Conservation (phyloP, 2,797 vertebrate species). For the Molossus molossus region DNA sequence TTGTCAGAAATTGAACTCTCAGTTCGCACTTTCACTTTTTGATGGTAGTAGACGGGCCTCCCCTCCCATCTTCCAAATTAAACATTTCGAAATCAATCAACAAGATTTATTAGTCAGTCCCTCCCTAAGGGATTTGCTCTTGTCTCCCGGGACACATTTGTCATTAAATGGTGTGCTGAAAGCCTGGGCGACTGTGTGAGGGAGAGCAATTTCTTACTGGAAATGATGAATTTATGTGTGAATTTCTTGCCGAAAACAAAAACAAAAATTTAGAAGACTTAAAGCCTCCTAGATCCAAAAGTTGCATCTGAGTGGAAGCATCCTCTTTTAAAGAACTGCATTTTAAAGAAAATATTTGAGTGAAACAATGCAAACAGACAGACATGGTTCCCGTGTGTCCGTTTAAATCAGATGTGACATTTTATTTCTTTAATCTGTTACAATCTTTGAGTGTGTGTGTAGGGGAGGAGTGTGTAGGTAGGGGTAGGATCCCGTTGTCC, state of each 20-base stretch:
- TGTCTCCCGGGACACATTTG: slow-evolving; percentile 64
- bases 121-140: slow-evolving; percentile 52
- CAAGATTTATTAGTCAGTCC: slow-evolving; percentile 65
- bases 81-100: slow-evolving; percentile 77
- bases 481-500: background rate
- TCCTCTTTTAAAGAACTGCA: slow-evolving; percentile 4
- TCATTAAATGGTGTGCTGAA: slow-evolving; percentile 55
- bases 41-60: background rate
- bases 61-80: slow-evolving; percentile 41
- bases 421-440: slow-evolving; percentile 60
- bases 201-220: slow-evolving; percentile 65
- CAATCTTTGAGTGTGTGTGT: background rate
- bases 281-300: background rate
- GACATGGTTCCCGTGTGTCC: background rate
- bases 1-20: slow-evolving; percentile 49
- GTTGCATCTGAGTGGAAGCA: slow-evolving; percentile 41
- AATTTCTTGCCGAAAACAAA: slow-evolving; percentile 74
- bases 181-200: slow-evolving; percentile 53
- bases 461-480: background rate
- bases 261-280: slow-evolving; percentile 42
- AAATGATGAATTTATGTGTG: slow-evolving; percentile 59
- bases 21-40: slow-evolving; percentile 84
- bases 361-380: slow-evolving; percentile 1
- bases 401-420: slow-evolving; percentile 3
- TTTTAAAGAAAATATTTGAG: slow-evolving; percentile 45